Evolutionary conservation across 2,113 vertebrate species (phyloP).

Genomic region (Raphicerus campestris): DNA sequence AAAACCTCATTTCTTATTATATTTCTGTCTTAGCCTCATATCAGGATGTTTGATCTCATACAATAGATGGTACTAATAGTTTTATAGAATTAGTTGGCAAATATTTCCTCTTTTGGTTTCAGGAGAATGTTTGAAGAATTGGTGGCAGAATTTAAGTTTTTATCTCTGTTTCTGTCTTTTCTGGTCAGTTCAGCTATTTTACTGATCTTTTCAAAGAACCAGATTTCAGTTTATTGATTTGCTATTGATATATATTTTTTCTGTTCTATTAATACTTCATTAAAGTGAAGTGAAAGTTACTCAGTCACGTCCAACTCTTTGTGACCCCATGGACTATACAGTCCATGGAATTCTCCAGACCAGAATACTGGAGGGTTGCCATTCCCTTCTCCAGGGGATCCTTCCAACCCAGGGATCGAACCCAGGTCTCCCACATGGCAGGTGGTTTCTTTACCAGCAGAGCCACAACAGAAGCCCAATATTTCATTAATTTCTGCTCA

Average conservation of each 20-base stretch:
- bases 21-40: not conserved
- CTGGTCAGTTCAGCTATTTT: not conserved
- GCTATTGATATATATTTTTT: not conserved
- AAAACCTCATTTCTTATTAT: not conserved
- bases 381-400: not conserved
- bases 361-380: not conserved
- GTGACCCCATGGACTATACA: not conserved
- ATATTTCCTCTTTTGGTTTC: not conserved
- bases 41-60: not conserved
- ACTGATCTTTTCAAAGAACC: not conserved
- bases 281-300: not conserved
- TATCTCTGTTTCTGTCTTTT: not conserved
- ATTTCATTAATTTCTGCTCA: not conserved
- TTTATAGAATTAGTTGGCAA: not conserved
- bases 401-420: not conserved
- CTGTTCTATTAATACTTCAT: not conserved
- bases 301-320: not conserved
- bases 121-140: not conserved
- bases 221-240: not conserved
- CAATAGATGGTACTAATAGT: not conserved
- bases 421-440: not conserved
- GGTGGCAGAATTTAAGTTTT: not conserved
- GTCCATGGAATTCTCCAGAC: not conserved
- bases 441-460: not conserved
- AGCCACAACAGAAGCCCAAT: not conserved